phyloP scores from a whole-genome alignment of 2,888 invertebrate genomes.

The Clusia tigrina region DNA sequence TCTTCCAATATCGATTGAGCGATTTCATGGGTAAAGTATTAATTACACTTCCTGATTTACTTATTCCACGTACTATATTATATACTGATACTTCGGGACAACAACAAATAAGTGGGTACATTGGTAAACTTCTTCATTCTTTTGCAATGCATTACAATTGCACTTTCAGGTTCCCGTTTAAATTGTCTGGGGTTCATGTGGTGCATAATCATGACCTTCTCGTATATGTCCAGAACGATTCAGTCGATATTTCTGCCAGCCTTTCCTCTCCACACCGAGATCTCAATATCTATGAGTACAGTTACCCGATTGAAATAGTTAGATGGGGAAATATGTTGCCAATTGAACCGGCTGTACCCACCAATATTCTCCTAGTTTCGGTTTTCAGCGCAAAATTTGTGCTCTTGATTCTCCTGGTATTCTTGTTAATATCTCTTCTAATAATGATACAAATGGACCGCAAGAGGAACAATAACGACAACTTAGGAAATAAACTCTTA shows the following conservation, averaged over 20 bases:
- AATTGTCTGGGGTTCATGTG: conserved; percentile 9
- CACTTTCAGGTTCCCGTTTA: conserved; percentile 33
- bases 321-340: conserved; percentile 46
- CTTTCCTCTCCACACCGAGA: conserved; percentile 22
- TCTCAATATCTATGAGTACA: conserved; percentile 19
- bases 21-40: conserved; percentile 39
- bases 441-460: conserved; percentile 15
- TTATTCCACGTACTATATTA: conserved; percentile 43
- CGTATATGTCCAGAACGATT: conserved; percentile 21
- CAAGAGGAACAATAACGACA: no score
- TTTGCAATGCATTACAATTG: conserved; percentile 45
- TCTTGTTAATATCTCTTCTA: conserved; percentile 28
- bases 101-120: conserved; percentile 39
- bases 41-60: conserved; percentile 38
- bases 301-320: conserved; percentile 36
- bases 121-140: conserved; percentile 34
- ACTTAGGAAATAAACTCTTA: no score
- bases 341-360: conserved; percentile 34
- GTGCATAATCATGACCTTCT: conserved; percentile 8
- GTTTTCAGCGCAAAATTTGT: conserved; percentile 21
- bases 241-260: conserved; percentile 36
- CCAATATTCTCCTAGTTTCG: conserved; percentile 23
- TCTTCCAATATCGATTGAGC: conserved; percentile 35
- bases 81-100: conserved; percentile 31
- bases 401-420: conserved; percentile 18